These are phyloP conservation scores for Bradynema listronoti DNA, from an alignment of 1,140 invertebrate species.

Conservation along the genomic window DNA sequence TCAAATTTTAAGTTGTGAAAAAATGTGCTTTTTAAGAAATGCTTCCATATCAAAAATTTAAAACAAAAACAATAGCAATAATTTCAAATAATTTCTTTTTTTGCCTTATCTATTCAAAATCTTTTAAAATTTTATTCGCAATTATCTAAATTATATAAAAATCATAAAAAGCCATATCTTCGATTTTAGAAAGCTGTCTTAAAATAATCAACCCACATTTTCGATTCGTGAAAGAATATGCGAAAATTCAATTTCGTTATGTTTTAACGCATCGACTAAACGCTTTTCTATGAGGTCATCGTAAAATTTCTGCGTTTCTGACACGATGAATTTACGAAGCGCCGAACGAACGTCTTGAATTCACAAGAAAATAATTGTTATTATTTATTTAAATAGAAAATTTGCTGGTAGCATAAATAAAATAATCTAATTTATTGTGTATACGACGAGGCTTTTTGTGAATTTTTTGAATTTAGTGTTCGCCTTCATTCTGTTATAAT, in stretches of 20 bases:
- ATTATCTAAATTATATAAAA: no score
- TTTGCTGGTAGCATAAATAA: neutral
- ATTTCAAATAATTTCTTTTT: no score
- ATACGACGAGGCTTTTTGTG: neutral
- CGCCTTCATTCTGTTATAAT: neutral
- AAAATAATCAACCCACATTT: no score
- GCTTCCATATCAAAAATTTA: no score
- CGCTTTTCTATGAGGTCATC: neutral
- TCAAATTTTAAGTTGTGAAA: conserved; percentile 1
- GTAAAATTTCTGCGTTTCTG: conserved; percentile 7
- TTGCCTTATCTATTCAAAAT: no score
- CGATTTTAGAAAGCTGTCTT: no score
- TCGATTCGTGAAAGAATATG: no score
- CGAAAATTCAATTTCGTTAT: conserved; percentile 1
- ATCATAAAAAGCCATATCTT: no score
- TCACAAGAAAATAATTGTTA: neutral
- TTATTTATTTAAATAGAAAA: neutral
- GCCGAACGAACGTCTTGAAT: neutral
- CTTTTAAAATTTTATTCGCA: no score
- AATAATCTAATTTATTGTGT: neutral
- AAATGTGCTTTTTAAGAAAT: neutral
- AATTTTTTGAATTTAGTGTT: no score
- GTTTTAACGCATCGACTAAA: neutral
- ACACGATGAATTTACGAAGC: neutral
- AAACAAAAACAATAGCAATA: no score